These are phyloP conservation scores for Bombus sibiricus DNA, from an alignment of 1,140 invertebrate species.

Conservation along the genomic window DNA sequence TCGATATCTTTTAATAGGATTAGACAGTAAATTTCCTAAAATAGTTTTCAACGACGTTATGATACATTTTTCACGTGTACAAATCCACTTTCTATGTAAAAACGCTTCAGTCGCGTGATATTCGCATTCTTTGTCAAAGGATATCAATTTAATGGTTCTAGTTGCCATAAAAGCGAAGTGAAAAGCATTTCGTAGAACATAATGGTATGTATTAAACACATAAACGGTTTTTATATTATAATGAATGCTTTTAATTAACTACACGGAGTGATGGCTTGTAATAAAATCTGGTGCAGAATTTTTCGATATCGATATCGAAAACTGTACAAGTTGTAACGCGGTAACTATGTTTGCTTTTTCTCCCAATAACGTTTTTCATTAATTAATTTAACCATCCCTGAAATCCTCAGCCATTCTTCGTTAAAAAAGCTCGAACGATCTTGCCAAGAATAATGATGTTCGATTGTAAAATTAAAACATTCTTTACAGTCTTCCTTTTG, in stretches of 20 bases:
- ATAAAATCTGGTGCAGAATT: not conserved
- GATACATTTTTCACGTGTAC: no score
- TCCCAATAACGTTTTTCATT: not conserved
- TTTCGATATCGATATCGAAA: not conserved
- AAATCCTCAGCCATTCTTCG: not conserved
- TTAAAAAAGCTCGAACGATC: not conserved
- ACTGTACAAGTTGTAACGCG: not conserved
- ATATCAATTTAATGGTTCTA: not conserved
- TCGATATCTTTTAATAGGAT: not conserved
- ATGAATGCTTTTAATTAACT: not conserved
- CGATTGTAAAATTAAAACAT: not conserved
- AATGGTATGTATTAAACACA: no score
- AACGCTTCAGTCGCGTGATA: not conserved
- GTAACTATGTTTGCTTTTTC: not conserved
- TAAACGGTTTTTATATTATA: not conserved
- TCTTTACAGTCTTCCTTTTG: rapidly evolving
- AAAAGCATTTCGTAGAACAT: not conserved
- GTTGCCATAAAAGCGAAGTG: not conserved
- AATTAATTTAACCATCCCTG: not conserved
- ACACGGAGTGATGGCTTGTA: not conserved
- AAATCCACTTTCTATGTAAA: not conserved
- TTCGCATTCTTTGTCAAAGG: no score
- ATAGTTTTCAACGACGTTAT: not conserved
- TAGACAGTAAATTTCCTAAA: not conserved
- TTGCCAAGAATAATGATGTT: not conserved